phyloP scores from a whole-genome alignment of 2,888 invertebrate genomes.

The Heliconius aoede region DNA sequence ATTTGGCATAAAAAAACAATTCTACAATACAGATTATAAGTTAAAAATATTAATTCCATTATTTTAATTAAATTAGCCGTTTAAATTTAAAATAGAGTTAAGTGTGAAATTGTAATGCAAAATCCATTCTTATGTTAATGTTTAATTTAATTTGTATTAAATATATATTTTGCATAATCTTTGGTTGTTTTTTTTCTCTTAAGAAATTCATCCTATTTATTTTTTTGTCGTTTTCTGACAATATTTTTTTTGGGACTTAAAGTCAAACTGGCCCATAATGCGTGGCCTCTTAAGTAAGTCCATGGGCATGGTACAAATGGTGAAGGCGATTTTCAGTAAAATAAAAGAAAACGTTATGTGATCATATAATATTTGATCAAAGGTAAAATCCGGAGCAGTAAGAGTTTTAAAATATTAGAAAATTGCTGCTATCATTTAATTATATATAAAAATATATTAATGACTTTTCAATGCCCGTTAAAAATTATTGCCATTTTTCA shows the following conservation, averaged over 20 bases:
- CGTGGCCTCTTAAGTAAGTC: no score
- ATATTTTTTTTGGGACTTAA: no score
- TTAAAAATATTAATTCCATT: background rate
- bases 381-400: no score
- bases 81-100: constrained; percentile 12
- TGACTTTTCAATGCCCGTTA: background rate
- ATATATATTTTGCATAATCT: constrained; percentile 52
- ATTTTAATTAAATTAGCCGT: background rate
- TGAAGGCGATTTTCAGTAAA: no score
- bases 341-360: no score
- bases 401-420: background rate
- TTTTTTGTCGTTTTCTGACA: no score
- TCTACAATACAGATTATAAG: background rate
- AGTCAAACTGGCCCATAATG: no score
- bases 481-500: background rate
- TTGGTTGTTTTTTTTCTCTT: constrained; percentile 27
- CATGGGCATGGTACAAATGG: no score
- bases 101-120: constrained; percentile 26
- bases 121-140: constrained; percentile 36
- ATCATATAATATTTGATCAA: no score
- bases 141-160: constrained; percentile 45
- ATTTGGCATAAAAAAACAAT: background rate
- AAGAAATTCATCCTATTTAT: no score
- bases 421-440: background rate
- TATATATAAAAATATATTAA: background rate